Base-by-base conservation (phyloP, 2,113 vertebrate species). In the Phasianus colchicus region DNA sequence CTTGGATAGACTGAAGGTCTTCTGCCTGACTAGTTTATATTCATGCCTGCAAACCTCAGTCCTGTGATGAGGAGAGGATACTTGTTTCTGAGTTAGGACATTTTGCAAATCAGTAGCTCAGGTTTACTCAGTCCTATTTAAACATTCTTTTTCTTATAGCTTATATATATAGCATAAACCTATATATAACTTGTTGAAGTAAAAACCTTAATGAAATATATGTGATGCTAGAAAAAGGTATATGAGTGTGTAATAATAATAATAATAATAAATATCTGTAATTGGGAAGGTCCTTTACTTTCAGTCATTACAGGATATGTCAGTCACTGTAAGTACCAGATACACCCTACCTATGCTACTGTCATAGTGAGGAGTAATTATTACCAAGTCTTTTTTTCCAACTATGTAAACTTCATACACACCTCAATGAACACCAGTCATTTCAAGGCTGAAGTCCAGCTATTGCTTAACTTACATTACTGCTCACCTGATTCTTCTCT, bases 1-100 rank as follows among this genome's bases (percentile, higher is more conserved):
- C 94, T 91, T 78, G 54, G 69, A 72, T 90, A 93, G 91, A 91
- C 86, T 95, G 91, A 92, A 92, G 95, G 50, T 38, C 87, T 94
- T 94, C 82, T 86, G 65, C 43, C 72, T 96, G 83, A 91, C 91
- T 90, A 86, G 19, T 45, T 91, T 88, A 14, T 81, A 86, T 67
- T 73, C 2, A 1, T 72, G 42, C 76, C 91, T 91, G 65, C 81
- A 95, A 94, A 87, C 63, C 76, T 90, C 61, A 92, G 86, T 36
- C 42, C 55, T 77, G 42, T 32, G 36, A 87, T 88, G 65, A 91
- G 70, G 32, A 95, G 61, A 74, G 32, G 54, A 75, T 72, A 43
- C 76, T 83, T 89, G 24, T 86, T 95, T 83, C 66, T 36, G 67
- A 57, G 29, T 72, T 2, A 86, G 0, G 30, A 30, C 60, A 60